Evolutionary conservation across 2,113 vertebrate genomes (phyloP).

Genomic region (Rhabdornis inornatus): DNA sequence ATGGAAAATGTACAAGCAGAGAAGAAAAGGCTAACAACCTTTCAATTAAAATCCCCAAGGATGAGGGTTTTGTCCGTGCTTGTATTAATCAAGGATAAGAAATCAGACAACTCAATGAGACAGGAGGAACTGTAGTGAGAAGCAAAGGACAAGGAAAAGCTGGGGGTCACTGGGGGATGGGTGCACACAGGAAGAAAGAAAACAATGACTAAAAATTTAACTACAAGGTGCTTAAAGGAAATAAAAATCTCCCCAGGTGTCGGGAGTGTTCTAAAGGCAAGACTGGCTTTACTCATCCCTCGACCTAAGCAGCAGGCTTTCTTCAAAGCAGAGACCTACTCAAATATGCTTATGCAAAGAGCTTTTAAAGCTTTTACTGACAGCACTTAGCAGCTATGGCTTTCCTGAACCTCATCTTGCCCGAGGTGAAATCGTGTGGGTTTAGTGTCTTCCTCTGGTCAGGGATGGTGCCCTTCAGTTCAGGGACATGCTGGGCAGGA

Average conservation of each 20-base stretch:
- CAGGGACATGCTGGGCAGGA: background rate
- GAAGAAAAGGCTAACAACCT: conserved; percentile 63
- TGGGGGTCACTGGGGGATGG: conserved; percentile 21
- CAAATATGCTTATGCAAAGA: conserved; percentile 51
- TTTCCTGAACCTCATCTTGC: conserved; percentile 27
- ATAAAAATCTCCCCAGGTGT: conserved; percentile 52
- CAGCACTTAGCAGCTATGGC: conserved; percentile 47
- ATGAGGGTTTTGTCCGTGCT: conserved; percentile 38
- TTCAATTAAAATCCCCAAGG: conserved; percentile 56
- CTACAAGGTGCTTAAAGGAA: conserved; percentile 46
- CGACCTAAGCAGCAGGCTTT: conserved; percentile 52
- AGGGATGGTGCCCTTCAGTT: background rate
- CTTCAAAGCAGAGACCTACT: conserved; percentile 47
- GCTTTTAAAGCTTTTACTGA: conserved; percentile 59
- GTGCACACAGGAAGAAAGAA: background rate
- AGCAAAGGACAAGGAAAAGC: background rate
- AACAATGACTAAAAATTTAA: conserved; percentile 59
- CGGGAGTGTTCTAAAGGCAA: conserved; percentile 26
- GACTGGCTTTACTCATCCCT: conserved; percentile 50
- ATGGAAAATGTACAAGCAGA: background rate
- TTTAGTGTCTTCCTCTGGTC: conserved; percentile 2
- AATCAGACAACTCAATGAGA: conserved; percentile 43
- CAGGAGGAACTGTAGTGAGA: conserved; percentile 2
- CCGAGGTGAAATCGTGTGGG: background rate
- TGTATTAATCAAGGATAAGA: conserved; percentile 43